phyloP scores from a whole-genome alignment of 1,140 invertebrate genomes.

The Drosophila baimaii region DNA sequence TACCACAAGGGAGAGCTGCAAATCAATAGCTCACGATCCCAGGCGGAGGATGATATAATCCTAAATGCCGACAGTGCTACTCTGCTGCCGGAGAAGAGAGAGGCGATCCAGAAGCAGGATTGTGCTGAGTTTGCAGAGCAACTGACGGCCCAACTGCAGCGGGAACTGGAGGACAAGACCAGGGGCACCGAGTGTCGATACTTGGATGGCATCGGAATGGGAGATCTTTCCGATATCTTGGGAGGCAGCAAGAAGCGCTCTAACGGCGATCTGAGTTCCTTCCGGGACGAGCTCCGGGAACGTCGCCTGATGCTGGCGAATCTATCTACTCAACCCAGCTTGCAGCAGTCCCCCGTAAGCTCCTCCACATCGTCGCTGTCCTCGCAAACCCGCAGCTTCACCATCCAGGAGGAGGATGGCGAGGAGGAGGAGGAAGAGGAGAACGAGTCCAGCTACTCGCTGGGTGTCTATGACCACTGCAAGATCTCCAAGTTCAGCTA shows the following conservation, averaged over 20 bases:
- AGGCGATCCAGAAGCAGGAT: slow-evolving; percentile 85
- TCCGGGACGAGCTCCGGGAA: slow-evolving; percentile 86
- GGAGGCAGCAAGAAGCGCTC: slow-evolving; percentile 66
- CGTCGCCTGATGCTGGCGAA: slow-evolving; percentile 84
- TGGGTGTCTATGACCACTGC: slow-evolving; percentile 80
- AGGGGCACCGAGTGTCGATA: slow-evolving; percentile 60
- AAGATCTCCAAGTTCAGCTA: slow-evolving; percentile 82
- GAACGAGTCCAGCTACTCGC: slow-evolving; percentile 73
- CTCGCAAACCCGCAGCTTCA: slow-evolving; percentile 80
- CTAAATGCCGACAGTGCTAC: slow-evolving; percentile 73
- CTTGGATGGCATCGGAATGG: slow-evolving; percentile 66
- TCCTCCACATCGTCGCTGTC: slow-evolving; percentile 79
- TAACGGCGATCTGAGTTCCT: slow-evolving; percentile 86
- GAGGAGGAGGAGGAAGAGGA: slow-evolving; percentile 78
- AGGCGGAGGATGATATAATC: slow-evolving; percentile 68
- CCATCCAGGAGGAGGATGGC: slow-evolving; percentile 80
- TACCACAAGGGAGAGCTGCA: slow-evolving; percentile 68
- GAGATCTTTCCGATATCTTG: slow-evolving; percentile 61
- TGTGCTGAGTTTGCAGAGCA: slow-evolving; percentile 92
- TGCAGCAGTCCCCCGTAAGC: slow-evolving; percentile 78
- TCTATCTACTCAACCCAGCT: slow-evolving; percentile 85
- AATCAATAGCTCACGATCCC: slow-evolving; percentile 56
- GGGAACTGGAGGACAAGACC: slow-evolving; percentile 90
- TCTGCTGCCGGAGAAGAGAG: slow-evolving; percentile 62
- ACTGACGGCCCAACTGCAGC: slow-evolving; percentile 89